Evolutionary conservation across 1,140 invertebrate species (phyloP).

Genomic region (Centruroides sculpturatus): DNA sequence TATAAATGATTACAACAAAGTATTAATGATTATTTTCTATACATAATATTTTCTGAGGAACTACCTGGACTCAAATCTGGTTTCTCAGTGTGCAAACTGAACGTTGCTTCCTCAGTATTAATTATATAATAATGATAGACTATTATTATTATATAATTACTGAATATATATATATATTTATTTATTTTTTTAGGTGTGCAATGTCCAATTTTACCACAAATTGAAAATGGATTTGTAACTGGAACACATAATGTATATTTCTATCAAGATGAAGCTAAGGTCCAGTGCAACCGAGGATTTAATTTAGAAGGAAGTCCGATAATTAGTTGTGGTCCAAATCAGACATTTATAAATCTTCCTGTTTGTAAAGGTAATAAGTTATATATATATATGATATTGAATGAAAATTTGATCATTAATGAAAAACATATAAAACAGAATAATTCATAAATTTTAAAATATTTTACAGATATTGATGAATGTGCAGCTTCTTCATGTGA

Average conservation of each 20-base stretch:
- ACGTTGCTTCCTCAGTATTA: background rate
- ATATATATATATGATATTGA: too few species aligned
- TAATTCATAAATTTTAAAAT: background rate
- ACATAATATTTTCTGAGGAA: too few species aligned
- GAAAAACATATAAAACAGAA: slow-evolving; percentile 1
- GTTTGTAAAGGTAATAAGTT: slow-evolving; percentile 51
- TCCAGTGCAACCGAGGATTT: slow-evolving; percentile 83
- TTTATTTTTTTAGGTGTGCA: slow-evolving; percentile 40
- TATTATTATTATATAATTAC: background rate
- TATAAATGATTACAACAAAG: too few species aligned
- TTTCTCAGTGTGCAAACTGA: background rate
- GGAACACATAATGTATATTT: slow-evolving; percentile 41
- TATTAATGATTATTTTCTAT: too few species aligned
- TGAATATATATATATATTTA: background rate
- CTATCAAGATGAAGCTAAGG: slow-evolving; percentile 78
- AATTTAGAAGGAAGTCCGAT: slow-evolving; percentile 69
- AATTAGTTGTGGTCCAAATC: slow-evolving; percentile 70
- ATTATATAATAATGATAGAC: background rate
- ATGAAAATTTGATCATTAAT: too few species aligned
- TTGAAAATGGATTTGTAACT: slow-evolving; percentile 27
- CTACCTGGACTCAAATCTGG: too few species aligned
- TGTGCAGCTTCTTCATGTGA: slow-evolving; percentile 76
- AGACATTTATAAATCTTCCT: slow-evolving; percentile 68
- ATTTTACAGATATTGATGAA: slow-evolving; percentile 66
- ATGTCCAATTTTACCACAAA: slow-evolving; percentile 62